Conservation (phyloP, 2,888 invertebrate species). For the Petrolisthes cinctipes region DNA sequence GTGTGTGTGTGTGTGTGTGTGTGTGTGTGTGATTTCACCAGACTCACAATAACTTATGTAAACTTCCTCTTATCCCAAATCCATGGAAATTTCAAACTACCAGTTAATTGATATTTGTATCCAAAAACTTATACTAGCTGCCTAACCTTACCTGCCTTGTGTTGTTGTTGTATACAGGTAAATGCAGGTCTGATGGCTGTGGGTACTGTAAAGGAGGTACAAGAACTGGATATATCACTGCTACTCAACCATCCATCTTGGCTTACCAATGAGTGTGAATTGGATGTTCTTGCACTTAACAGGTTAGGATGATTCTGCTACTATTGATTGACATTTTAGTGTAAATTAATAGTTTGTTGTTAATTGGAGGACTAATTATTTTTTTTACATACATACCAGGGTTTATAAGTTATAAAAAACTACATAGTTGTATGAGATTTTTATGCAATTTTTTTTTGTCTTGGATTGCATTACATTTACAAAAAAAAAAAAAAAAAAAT, state of each 20-base stretch:
- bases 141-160: too few species aligned
- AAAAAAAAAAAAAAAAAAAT: too few species aligned
- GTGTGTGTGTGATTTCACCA: background rate
- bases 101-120: too few species aligned
- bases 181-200: constrained; percentile 87
- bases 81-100: too few species aligned
- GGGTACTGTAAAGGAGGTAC: constrained; percentile 95
- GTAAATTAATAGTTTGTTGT: background rate
- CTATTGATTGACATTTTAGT: background rate
- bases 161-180: constrained; percentile 72
- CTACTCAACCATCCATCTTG: constrained; percentile 91
- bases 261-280: constrained; percentile 93
- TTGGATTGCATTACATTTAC: too few species aligned
- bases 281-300: constrained; percentile 82
- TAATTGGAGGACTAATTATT: background rate
- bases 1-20: constrained; percentile 24
- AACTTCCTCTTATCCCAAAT: too few species aligned
- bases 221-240: constrained; percentile 96
- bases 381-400: background rate
- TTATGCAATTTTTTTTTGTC: too few species aligned
- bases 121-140: too few species aligned
- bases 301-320: constrained; percentile 57
- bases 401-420: too few species aligned
- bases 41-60: too few species aligned
- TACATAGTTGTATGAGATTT: too few species aligned